Evolutionary conservation across 2,797 vertebrate genomes (phyloP).

Genomic region (Anguilla pacifica): DNA sequence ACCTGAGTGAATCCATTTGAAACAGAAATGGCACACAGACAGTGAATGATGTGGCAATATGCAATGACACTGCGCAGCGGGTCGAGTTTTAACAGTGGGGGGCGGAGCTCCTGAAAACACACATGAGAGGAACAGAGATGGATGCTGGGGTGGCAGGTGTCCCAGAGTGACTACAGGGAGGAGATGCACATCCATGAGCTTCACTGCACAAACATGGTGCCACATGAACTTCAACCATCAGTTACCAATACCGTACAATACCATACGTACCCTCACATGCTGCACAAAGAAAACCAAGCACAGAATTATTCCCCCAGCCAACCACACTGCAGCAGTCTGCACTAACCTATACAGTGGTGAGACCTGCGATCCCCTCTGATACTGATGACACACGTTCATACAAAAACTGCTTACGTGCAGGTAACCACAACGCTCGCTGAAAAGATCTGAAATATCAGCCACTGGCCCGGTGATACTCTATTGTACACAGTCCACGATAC

Average conservation of each 20-base stretch:
- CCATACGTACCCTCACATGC: slow-evolving; percentile 79
- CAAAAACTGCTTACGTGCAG: neutral
- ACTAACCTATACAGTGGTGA: neutral
- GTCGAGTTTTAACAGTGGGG: neutral
- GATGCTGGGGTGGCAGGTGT: slow-evolving; percentile 27
- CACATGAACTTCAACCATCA: slow-evolving; percentile 44
- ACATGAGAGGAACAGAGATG: neutral
- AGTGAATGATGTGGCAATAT: neutral
- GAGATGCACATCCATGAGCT: slow-evolving; percentile 32
- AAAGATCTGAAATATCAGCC: neutral
- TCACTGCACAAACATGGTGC: slow-evolving; percentile 51
- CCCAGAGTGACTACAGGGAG: slow-evolving; percentile 49
- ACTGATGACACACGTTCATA: neutral
- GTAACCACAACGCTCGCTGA: neutral
- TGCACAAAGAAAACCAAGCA: slow-evolving; percentile 71
- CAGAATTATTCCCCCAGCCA: slow-evolving; percentile 45
- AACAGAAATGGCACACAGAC: neutral
- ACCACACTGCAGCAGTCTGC: neutral
- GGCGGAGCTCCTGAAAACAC: neutral
- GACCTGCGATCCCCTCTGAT: neutral
- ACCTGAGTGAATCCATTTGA: neutral
- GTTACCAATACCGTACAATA: slow-evolving; percentile 35
- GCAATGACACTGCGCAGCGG: neutral
- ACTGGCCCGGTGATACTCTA: neutral
- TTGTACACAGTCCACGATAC: neutral